Percentiles rank a stretch among this genome's conserved stretches.
phyloP scores from a whole-genome alignment of 2,888 invertebrate species.

The Dexiosoma caninum region DNA sequence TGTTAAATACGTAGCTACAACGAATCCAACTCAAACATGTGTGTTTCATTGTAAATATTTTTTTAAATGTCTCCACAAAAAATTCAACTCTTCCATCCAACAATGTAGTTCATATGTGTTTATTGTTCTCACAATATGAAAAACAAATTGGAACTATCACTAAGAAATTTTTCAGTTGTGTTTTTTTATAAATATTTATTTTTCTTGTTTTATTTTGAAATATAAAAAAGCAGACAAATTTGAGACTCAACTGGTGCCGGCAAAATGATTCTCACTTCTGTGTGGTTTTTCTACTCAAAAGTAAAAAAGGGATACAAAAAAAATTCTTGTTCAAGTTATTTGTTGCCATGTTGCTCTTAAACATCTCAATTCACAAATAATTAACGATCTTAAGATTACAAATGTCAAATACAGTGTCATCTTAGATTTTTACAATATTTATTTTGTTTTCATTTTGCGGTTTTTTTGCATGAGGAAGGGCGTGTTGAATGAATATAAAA shows the following conservation, averaged over 20 bases:
- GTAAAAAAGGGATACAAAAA: conserved; percentile 9
- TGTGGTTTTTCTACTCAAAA: conserved; percentile 63
- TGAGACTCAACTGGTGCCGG: not conserved
- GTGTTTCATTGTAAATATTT: not conserved
- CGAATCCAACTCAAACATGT: not conserved
- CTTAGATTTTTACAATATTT: conserved; percentile 65
- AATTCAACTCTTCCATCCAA: not conserved
- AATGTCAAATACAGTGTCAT: conserved; percentile 77
- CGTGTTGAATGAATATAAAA: conserved; percentile 7
- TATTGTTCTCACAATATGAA: conserved; percentile 25
- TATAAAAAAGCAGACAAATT: conserved; percentile 30
- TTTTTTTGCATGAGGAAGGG: conserved; percentile 12
- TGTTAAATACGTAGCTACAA: not conserved
- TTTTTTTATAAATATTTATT: not conserved
- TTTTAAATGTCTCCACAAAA: conserved; percentile 8
- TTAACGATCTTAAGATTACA: conserved; percentile 77
- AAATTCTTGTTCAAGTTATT: conserved; percentile 51
- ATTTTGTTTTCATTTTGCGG: conserved; percentile 35
- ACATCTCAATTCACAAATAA: conserved; percentile 75
- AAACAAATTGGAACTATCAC: conserved; percentile 73
- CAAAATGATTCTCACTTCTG: conserved; percentile 63
- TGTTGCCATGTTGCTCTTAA: conserved; percentile 30
- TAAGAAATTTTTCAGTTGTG: conserved; percentile 32
- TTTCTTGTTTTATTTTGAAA: not conserved
- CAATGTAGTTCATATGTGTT: conserved; percentile 16